A percentile compares a stretch with the other conserved stretches of the same genome.
phyloP scores from a whole-genome alignment of 2,888 invertebrate species.

The Serrognathus titanus region DNA sequence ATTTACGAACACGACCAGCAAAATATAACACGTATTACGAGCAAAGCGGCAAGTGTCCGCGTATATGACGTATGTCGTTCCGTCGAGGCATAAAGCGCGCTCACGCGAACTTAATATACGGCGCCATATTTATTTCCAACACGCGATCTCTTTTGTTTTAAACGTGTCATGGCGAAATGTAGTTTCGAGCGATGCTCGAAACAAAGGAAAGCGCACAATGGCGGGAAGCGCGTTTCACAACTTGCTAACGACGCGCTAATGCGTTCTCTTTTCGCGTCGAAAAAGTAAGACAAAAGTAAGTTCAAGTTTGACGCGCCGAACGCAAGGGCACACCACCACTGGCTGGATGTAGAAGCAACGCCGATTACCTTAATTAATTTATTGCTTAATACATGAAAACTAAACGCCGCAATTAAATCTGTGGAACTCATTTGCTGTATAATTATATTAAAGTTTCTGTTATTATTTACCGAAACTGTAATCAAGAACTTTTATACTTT shows the following conservation, averaged over 20 bases:
- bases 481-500: too few species aligned
- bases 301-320: not conserved
- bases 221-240: conserved; percentile 24
- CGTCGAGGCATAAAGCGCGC: conserved; percentile 44
- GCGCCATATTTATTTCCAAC: conserved; percentile 50
- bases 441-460: too few species aligned
- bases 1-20: too few species aligned
- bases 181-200: conserved; percentile 29
- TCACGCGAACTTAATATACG: conserved; percentile 51
- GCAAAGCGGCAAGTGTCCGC: conserved; percentile 4
- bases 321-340: too few species aligned
- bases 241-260: conserved; percentile 1
- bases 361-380: too few species aligned
- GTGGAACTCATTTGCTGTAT: too few species aligned
- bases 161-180: conserved; percentile 49
- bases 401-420: too few species aligned
- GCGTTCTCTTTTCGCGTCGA: not conserved
- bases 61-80: conserved; percentile 43
- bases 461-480: too few species aligned
- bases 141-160: conserved; percentile 50
- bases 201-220: conserved; percentile 34
- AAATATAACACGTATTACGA: not conserved
- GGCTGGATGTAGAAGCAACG: too few species aligned
- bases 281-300: conserved; percentile 1
- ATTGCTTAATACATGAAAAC: too few species aligned